A percentile compares a stretch with the other conserved stretches of the same genome.
Evolutionary conservation across 2,888 invertebrate species (phyloP).

Genomic region (Carterocephalus palaemon): DNA sequence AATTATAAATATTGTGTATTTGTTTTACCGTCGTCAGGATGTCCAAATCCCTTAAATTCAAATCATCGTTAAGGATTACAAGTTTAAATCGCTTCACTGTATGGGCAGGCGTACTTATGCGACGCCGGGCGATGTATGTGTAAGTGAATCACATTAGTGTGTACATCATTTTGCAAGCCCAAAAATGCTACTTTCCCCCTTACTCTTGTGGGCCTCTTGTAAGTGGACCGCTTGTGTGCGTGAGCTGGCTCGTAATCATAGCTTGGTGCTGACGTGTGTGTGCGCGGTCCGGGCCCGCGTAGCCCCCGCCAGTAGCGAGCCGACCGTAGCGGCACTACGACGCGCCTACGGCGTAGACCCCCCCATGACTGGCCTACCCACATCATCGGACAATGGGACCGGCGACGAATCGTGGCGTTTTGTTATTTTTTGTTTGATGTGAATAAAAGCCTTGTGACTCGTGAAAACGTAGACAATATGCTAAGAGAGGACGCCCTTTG

Average conservation of each 20-base stretch:
- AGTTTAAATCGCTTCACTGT: slow-evolving; percentile 71
- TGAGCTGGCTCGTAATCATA: slow-evolving; percentile 45
- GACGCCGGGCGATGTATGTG: slow-evolving; percentile 44
- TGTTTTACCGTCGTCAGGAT: slow-evolving; percentile 43
- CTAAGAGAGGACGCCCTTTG: slow-evolving; percentile 46
- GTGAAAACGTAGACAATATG: slow-evolving; percentile 53
- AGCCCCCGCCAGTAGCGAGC: slow-evolving; percentile 75
- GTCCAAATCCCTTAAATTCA: slow-evolving; percentile 68
- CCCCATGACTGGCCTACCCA: slow-evolving; percentile 36
- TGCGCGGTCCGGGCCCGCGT: slow-evolving; percentile 68
- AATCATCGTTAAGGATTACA: slow-evolving; percentile 76
- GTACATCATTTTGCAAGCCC: slow-evolving; percentile 69
- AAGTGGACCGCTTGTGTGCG: slow-evolving; percentile 51
- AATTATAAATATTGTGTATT: slow-evolving; percentile 24
- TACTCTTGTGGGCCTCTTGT: slow-evolving; percentile 57
- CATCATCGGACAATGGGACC: slow-evolving; percentile 46
- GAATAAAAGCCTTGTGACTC: slow-evolving; percentile 63
- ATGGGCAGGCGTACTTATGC: slow-evolving; percentile 54
- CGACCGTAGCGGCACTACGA: slow-evolving; percentile 64
- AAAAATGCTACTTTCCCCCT: slow-evolving; percentile 72
- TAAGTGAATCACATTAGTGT: slow-evolving; percentile 66
- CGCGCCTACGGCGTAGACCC: slow-evolving; percentile 64
- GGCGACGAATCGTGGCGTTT: slow-evolving; percentile 63
- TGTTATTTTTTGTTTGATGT: slow-evolving; percentile 68
- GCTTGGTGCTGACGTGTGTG: slow-evolving; percentile 56